Evolutionary conservation across 2,888 invertebrate genomes (phyloP).

Genomic region (Lacanobia oleracea): DNA sequence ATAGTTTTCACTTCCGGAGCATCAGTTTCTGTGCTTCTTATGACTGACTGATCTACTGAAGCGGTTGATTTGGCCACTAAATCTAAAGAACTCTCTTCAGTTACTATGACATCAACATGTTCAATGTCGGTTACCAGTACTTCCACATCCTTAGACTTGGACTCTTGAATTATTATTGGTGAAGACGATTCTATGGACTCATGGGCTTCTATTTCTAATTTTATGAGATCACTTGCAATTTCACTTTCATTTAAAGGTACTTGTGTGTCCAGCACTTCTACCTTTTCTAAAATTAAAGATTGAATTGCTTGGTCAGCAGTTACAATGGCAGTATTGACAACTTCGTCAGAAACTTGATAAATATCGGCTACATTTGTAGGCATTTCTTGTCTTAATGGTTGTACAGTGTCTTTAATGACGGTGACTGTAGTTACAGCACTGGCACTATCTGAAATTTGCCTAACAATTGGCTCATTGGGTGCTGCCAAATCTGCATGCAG

Average conservation of each 20-base stretch:
- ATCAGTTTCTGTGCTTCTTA: neutral
- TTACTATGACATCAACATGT: neutral
- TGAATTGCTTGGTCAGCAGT: slow-evolving; percentile 2
- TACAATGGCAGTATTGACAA: neutral
- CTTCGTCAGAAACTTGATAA: neutral
- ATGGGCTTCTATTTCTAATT: neutral
- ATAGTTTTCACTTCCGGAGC: neutral
- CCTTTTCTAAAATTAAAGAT: slow-evolving; percentile 20
- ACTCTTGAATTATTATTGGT: neutral
- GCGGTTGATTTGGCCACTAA: neutral
- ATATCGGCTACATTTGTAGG: neutral
- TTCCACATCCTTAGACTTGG: neutral
- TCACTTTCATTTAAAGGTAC: neutral
- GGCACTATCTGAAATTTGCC: neutral
- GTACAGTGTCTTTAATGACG: slow-evolving; percentile 5
- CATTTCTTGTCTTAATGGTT: slow-evolving; percentile 1
- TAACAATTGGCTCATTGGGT: neutral
- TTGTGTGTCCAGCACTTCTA: neutral
- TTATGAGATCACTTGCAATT: neutral
- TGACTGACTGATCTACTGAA: neutral
- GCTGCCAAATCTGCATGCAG: neutral
- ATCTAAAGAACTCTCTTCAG: slow-evolving; percentile 1
- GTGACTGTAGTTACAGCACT: neutral
- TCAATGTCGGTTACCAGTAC: neutral
- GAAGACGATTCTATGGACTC: neutral